phyloP scores from a whole-genome alignment of 2,888 invertebrate genomes.

The Pollenia griseotomentosa region DNA sequence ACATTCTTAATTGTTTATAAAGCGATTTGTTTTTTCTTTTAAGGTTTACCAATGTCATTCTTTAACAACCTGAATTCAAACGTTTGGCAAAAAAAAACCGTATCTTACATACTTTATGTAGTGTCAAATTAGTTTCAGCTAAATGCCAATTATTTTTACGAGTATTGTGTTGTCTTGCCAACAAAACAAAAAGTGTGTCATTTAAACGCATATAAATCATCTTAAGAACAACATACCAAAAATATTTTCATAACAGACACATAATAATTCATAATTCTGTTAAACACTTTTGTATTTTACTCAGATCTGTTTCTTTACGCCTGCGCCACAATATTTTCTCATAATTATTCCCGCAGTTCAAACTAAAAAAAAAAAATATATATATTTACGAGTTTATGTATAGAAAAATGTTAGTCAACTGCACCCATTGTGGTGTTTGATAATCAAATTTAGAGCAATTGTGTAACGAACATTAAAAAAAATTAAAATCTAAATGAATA shows the following conservation, averaged over 20 bases:
- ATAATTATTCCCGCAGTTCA: slow-evolving; percentile 51
- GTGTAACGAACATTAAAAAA: slow-evolving; percentile 23
- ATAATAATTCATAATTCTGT: slow-evolving; percentile 59
- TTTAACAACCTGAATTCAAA: background rate
- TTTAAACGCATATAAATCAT: slow-evolving; percentile 61
- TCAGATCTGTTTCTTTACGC: slow-evolving; percentile 46
- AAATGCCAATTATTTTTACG: slow-evolving; percentile 65
- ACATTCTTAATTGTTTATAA: too few relatives aligned
- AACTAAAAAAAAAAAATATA: background rate
- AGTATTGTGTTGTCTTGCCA: slow-evolving; percentile 22
- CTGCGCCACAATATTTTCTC: slow-evolving; percentile 48
- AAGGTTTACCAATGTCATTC: background rate
- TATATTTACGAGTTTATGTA: background rate
- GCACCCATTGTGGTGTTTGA: slow-evolving; percentile 65
- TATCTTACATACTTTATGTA: slow-evolving; percentile 10
- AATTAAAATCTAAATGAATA: background rate
- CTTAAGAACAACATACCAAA: slow-evolving; percentile 23
- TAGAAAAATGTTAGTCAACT: slow-evolving; percentile 35
- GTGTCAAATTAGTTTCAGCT: slow-evolving; percentile 61
- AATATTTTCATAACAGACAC: slow-evolving; percentile 47
- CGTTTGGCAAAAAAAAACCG: slow-evolving; percentile 1
- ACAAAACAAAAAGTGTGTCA: slow-evolving; percentile 50
- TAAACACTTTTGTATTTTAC: slow-evolving; percentile 27
- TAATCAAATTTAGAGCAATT: slow-evolving; percentile 67
- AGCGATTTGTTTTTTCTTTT: background rate